A percentile compares a stretch with the other conserved stretches of the same genome.
Conservation (phyloP, 1,140 invertebrate genomes). For the Teleogryllus occipitalis region DNA sequence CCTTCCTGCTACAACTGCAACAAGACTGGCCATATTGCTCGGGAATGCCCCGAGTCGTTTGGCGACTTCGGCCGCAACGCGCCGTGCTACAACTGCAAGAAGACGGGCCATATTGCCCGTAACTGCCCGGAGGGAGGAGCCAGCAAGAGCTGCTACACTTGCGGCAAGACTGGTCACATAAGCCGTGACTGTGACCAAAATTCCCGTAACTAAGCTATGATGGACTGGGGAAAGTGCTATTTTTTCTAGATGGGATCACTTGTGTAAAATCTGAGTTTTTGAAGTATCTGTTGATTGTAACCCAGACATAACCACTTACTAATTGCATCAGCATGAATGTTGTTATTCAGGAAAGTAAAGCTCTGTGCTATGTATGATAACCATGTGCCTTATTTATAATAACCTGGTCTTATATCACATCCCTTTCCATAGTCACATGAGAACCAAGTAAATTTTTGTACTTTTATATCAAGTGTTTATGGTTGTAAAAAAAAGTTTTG, state of each 20-base stretch:
- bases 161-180: slow-evolving; percentile 41
- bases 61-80: slow-evolving; percentile 45
- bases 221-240: neutral
- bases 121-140: slow-evolving; percentile 61
- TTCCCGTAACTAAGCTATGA: neutral
- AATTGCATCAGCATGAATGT: slow-evolving; percentile 4
- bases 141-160: slow-evolving; percentile 41
- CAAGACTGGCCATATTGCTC: slow-evolving; percentile 78
- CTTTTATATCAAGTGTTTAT: neutral
- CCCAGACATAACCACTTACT: slow-evolving; percentile 3
- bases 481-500: neutral
- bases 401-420: neutral
- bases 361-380: neutral
- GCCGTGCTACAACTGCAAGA: slow-evolving; percentile 82
- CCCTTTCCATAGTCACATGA: neutral
- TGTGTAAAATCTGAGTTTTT: slow-evolving; percentile 5
- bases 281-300: slow-evolving; percentile 5
- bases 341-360: slow-evolving; percentile 5
- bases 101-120: slow-evolving; percentile 78
- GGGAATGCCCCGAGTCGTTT: slow-evolving; percentile 18
- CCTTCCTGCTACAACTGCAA: slow-evolving; percentile 77
- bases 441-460: neutral
- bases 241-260: slow-evolving; percentile 4
- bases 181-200: slow-evolving; percentile 38
- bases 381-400: slow-evolving; percentile 1